phyloP scores from a whole-genome alignment of 1,140 invertebrate genomes.

The Teleopsis dalmanni region DNA sequence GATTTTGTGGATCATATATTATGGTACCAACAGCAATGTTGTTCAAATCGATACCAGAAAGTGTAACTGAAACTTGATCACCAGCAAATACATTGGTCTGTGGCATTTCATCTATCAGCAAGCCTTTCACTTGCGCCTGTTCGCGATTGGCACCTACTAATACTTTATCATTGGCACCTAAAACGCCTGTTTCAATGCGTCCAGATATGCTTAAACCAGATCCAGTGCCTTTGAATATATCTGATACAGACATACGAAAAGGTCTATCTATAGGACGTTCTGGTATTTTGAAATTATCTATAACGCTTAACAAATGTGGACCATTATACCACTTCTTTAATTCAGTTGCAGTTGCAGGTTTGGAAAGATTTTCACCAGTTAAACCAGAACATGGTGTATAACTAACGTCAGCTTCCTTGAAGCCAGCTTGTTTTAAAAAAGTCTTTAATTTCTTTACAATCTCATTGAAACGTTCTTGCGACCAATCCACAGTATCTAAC shows the following conservation, averaged over 20 bases:
- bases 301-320: constrained; percentile 71
- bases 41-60: constrained; percentile 75
- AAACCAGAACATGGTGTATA: constrained; percentile 95
- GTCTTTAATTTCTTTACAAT: constrained; percentile 74
- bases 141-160: constrained; percentile 81
- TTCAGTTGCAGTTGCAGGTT: constrained; percentile 56
- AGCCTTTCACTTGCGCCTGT: constrained; percentile 65
- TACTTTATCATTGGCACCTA: constrained; percentile 80
- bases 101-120: constrained; percentile 64
- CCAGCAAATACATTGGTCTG: constrained; percentile 81
- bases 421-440: constrained; percentile 95
- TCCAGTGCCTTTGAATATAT: constrained; percentile 89
- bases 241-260: constrained; percentile 84
- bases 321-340: constrained; percentile 80
- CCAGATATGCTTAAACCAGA: constrained; percentile 83
- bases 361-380: constrained; percentile 83
- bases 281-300: constrained; percentile 78
- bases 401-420: constrained; percentile 76
- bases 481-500: constrained; percentile 74
- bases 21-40: constrained; percentile 81
- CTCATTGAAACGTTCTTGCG: constrained; percentile 74
- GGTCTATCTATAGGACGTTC: constrained; percentile 80
- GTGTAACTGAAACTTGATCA: constrained; percentile 77
- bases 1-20: constrained; percentile 70
- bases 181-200: constrained; percentile 81